Percentiles rank a stretch among this genome's conserved stretches.
Evolutionary conservation across 2,888 invertebrate genomes (phyloP).

Genomic region (Trypoxylon attenuatum): DNA sequence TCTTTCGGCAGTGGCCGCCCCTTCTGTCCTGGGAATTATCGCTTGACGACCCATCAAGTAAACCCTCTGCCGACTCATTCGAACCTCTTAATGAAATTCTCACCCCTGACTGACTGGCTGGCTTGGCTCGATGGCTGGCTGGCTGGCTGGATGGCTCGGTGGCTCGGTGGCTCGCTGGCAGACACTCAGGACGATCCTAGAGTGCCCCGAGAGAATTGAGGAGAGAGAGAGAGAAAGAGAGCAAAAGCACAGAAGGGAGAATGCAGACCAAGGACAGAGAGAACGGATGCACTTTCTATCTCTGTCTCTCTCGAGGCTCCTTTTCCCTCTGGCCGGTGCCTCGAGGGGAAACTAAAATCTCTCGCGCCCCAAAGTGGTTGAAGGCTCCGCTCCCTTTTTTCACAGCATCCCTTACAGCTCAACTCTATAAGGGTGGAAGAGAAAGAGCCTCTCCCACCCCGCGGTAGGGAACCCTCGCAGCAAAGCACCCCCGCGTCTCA

Average conservation of each 20-base stretch:
- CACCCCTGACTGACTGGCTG: conserved; percentile 73
- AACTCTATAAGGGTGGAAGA: conserved; percentile 61
- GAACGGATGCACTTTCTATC: conserved; percentile 45
- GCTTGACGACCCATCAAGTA: conserved; percentile 75
- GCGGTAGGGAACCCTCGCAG: conserved; percentile 47
- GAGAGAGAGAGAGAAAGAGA: conserved; percentile 45
- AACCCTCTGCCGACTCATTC: conserved; percentile 74
- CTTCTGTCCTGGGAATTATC: conserved; percentile 73
- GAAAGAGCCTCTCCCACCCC: conserved; percentile 50
- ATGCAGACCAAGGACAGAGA: conserved; percentile 47
- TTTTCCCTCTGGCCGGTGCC: conserved; percentile 52
- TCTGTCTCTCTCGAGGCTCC: conserved; percentile 21
- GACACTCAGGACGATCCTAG: conserved; percentile 66
- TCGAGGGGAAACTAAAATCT: conserved; percentile 72
- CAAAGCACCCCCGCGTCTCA: conserved; percentile 60
- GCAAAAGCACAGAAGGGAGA: conserved; percentile 43
- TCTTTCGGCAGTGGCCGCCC: conserved; percentile 51
- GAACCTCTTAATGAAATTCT: conserved; percentile 76
- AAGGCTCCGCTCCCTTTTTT: conserved; percentile 70
- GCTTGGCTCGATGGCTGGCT: conserved; percentile 61
- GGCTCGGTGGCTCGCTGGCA: conserved; percentile 60
- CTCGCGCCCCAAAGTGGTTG: conserved; percentile 74
- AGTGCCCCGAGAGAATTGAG: conserved; percentile 60
- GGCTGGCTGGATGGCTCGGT: conserved; percentile 61
- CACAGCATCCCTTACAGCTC: conserved; percentile 72